Conservation (phyloP, 2,888 invertebrate species). For the Tridacna gigas region DNA sequence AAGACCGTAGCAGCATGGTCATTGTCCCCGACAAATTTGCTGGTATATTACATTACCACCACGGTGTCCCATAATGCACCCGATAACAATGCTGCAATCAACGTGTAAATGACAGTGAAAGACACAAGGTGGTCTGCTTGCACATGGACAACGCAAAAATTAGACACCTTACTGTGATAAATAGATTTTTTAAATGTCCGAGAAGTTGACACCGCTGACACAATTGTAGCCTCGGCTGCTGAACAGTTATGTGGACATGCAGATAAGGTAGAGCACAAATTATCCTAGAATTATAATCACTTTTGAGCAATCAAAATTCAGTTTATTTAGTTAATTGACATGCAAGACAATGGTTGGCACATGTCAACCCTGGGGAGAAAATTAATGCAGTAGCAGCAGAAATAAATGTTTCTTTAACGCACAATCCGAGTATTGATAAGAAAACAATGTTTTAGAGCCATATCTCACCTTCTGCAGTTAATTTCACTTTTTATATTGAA, state of each 20-base stretch:
- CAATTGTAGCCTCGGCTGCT: conserved; percentile 37
- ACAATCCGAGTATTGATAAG: conserved; percentile 6
- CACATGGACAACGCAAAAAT: conserved; percentile 41
- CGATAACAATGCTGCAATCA: conserved; percentile 54
- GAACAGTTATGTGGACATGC: conserved; percentile 60
- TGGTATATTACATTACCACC: conserved; percentile 49
- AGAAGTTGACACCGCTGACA: conserved; percentile 35
- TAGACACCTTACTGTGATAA: conserved; percentile 61
- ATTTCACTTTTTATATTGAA: conserved; percentile 20
- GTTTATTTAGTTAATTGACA: conserved; percentile 26
- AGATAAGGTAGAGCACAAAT: conserved; percentile 41
- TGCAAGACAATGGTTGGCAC: conserved; percentile 32
- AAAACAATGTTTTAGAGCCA: conserved; percentile 13
- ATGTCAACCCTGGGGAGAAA: conserved; percentile 19
- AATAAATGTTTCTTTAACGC: conserved; percentile 9
- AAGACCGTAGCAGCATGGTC: conserved; percentile 25
- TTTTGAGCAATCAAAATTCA: conserved; percentile 31
- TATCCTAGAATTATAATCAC: conserved; percentile 41
- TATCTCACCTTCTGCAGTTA: conserved; percentile 2
- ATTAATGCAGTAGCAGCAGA: conserved; percentile 25
- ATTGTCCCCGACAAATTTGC: conserved; percentile 25
- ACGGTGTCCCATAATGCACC: conserved; percentile 60
- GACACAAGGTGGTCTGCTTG: conserved; percentile 27
- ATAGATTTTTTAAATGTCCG: conserved; percentile 37
- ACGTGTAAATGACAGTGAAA: conserved; percentile 37